Evolutionary conservation across 2,113 vertebrate genomes (phyloP), one percentile per base, ranked within the genome.

Genomic region (Phalacrocorax aristotelis): DNA sequence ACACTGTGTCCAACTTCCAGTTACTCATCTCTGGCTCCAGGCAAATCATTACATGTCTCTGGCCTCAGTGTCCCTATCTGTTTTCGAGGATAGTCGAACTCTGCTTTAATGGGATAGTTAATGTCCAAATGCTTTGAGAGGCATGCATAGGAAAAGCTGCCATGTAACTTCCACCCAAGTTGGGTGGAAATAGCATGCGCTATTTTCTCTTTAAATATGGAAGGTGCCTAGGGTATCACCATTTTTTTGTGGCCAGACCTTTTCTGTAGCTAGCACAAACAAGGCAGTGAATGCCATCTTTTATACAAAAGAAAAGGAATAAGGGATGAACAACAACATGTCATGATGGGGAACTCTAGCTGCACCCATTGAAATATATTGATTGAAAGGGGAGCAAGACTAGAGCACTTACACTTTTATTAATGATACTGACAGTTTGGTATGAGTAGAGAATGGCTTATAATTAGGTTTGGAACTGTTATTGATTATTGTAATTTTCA

Each of bases 401-500:
- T 69, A 76, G 64, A 95, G 57, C 57, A 38, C 57, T 95, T 90
- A 82, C 0, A 25, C 72, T 95, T 92, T 92, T 97, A 92, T 97
- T 96, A 96, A 96, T 90, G 76, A 75, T 87, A 57, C 80, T 90
- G 76, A 81, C 80, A 89, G 40, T 44, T 96, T 58, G 71, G 20
- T 75, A 52, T 89, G 88, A 86, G 87, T 69, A 65, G 89, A 95
- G 83, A 87, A 96, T 42, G 57, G 83, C 92, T 95, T 75, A 65
- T 89, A 89, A 95, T 95, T 87, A 76, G 30, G 52, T 93, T 79
- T 97, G 86, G 86, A 95, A 76, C 34, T 0, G 0, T 91, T 95
- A 92, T 91, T 95, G 92, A 95, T 95, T 95, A 93, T 95, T 95
- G 86, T 92, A 18, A 84, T 95, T 94, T 96, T 96, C 65, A 40